Evolutionary conservation across 2,888 invertebrate genomes (phyloP).

Genomic region (Chloroclystis v-ata): DNA sequence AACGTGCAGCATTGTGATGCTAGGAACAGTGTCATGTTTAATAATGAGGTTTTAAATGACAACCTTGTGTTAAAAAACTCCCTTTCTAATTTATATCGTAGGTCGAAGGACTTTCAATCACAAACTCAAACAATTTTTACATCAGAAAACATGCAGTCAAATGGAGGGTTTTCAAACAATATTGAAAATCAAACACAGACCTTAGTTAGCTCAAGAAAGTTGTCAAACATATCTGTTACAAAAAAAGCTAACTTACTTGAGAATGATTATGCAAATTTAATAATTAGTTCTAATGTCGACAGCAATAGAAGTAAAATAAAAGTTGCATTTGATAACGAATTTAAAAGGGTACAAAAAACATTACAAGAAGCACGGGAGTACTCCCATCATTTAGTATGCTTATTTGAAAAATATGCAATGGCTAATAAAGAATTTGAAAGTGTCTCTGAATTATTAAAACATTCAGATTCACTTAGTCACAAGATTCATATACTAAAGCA

Average conservation of each 20-base stretch:
- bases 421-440: slow-evolving; percentile 49
- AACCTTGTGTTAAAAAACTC: neutral
- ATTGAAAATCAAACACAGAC: neutral
- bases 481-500: neutral
- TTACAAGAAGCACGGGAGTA: slow-evolving; percentile 41
- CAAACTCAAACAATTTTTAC: neutral
- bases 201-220: neutral
- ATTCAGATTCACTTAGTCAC: slow-evolving; percentile 14
- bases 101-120: neutral
- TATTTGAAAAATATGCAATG: slow-evolving; percentile 48
- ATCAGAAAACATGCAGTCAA: neutral
- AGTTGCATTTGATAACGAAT: slow-evolving; percentile 27
- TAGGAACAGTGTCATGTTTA: slow-evolving; percentile 6
- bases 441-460: slow-evolving; percentile 36
- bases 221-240: neutral
- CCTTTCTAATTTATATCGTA: neutral
- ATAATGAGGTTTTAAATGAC: neutral
- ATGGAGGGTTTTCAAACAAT: neutral
- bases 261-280: neutral
- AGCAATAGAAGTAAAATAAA: neutral
- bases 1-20: slow-evolving; percentile 23
- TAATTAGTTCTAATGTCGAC: neutral
- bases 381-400: slow-evolving; percentile 36
- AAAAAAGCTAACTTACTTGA: neutral
- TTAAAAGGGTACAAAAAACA: slow-evolving; percentile 36